These are phyloP conservation scores for Lymantria dispar DNA, from an alignment of 2,888 invertebrate species.

Conservation along the genomic window DNA sequence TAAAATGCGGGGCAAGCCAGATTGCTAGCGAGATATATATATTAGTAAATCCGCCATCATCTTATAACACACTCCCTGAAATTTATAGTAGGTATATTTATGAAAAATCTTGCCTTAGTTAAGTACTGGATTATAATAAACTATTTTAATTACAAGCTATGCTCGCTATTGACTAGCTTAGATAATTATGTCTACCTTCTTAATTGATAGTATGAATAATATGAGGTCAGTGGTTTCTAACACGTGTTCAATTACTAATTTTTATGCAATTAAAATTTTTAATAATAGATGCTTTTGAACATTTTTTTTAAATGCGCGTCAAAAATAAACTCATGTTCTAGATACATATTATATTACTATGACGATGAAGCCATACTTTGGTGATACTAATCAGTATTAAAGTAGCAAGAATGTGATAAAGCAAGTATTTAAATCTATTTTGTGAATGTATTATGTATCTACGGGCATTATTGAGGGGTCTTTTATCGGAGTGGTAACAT, in stretches of 20 bases:
- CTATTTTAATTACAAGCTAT: constrained; percentile 66
- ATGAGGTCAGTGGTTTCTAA: no score
- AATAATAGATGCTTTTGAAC: no score
- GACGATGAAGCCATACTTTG: neutral
- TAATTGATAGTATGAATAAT: no score
- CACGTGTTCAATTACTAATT: no score
- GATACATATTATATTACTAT: neutral
- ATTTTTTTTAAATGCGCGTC: neutral
- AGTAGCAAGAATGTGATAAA: neutral
- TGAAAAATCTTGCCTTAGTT: constrained; percentile 61
- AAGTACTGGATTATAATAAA: constrained; percentile 57
- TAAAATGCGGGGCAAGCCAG: no score
- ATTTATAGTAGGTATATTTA: constrained; percentile 49
- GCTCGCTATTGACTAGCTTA: constrained; percentile 47
- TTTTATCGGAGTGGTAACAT: neutral
- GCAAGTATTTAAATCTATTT: neutral
- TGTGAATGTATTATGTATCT: neutral
- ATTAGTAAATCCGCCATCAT: constrained; percentile 22
- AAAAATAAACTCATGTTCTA: neutral
- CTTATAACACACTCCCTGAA: constrained; percentile 26
- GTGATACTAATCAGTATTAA: neutral
- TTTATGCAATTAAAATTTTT: no score
- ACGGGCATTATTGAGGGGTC: neutral
- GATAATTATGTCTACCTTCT: no score
- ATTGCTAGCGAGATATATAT: no score